Evolutionary conservation across 2,888 invertebrate species (phyloP).

Genomic region (Lasioglossum oenotherae): DNA sequence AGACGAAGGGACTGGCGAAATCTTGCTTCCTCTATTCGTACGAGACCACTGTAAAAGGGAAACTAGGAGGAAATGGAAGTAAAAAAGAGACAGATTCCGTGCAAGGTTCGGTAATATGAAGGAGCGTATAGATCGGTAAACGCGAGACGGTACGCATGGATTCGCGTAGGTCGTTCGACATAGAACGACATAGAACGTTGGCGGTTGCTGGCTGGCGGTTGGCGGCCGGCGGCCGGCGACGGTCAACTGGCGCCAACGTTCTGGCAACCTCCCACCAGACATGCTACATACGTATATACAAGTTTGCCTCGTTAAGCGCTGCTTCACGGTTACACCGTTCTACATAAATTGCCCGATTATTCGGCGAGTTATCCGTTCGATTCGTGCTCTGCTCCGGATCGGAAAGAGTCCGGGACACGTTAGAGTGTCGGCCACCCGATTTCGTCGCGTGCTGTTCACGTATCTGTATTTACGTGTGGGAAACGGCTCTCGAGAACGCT

Average conservation of each 20-base stretch:
- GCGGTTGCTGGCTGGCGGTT: constrained; percentile 27
- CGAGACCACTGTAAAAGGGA: not conserved
- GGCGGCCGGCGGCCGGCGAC: constrained; percentile 59
- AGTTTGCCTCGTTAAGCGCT: constrained; percentile 78
- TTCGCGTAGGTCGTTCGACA: constrained; percentile 53
- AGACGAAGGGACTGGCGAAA: not conserved
- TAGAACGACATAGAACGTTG: constrained; percentile 13
- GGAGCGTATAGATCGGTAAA: not conserved
- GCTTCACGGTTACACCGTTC: constrained; percentile 73
- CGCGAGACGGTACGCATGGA: constrained; percentile 4
- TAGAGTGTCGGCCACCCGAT: not conserved
- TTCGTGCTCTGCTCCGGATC: not conserved
- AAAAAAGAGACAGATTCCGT: not conserved
- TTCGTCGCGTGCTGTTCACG: not conserved
- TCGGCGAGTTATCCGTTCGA: constrained; percentile 27
- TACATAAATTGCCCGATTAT: constrained; percentile 70
- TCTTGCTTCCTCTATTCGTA: not conserved
- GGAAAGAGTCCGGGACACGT: not conserved
- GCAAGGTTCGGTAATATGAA: constrained; percentile 3
- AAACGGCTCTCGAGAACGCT: not conserved
- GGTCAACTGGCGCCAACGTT: constrained; percentile 79
- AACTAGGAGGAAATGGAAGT: not conserved
- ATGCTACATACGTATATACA: constrained; percentile 51
- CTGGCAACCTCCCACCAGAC: constrained; percentile 71
- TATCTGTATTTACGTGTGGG: not conserved